Conservation (phyloP, 23 tunicate species). For the Styela clava region DNA sequence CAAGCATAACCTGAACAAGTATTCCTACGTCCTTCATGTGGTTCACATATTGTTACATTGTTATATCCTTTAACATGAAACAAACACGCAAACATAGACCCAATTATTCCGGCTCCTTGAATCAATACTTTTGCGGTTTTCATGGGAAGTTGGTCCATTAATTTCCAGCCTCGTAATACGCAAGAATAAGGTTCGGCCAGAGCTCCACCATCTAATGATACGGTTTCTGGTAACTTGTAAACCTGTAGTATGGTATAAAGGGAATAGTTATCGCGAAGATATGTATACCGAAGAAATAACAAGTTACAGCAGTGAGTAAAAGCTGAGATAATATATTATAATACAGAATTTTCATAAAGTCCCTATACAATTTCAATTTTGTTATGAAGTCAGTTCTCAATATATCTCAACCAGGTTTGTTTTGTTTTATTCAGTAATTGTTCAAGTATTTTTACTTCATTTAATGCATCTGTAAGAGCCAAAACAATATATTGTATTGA, state of each 20-base stretch:
- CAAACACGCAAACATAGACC: constrained; percentile 63
- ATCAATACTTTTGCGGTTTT: constrained; percentile 49
- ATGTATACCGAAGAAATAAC: neutral
- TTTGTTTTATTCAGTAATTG: too few relatives aligned
- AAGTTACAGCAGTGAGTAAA: too few relatives aligned
- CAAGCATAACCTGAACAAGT: constrained; percentile 51
- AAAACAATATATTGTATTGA: too few relatives aligned
- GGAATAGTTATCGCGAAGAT: neutral
- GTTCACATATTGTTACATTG: constrained; percentile 79
- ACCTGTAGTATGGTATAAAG: constrained; percentile 41
- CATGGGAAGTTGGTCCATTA: constrained; percentile 43
- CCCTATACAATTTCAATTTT: too few relatives aligned
- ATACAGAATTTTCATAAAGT: too few relatives aligned
- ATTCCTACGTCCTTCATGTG: constrained; percentile 66
- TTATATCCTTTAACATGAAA: constrained; percentile 61
- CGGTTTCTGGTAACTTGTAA: constrained; percentile 60
- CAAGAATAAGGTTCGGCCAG: constrained; percentile 88
- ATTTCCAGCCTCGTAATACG: constrained; percentile 78
- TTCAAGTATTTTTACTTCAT: too few relatives aligned
- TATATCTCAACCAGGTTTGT: too few relatives aligned
- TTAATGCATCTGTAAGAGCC: too few relatives aligned
- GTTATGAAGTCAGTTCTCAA: too few relatives aligned
- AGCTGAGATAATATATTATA: too few relatives aligned
- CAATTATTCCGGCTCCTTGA: constrained; percentile 97
- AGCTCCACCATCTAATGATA: constrained; percentile 60